Conservation (phyloP, 2,113 vertebrate species). For the Gambusia holbrooki region DNA sequence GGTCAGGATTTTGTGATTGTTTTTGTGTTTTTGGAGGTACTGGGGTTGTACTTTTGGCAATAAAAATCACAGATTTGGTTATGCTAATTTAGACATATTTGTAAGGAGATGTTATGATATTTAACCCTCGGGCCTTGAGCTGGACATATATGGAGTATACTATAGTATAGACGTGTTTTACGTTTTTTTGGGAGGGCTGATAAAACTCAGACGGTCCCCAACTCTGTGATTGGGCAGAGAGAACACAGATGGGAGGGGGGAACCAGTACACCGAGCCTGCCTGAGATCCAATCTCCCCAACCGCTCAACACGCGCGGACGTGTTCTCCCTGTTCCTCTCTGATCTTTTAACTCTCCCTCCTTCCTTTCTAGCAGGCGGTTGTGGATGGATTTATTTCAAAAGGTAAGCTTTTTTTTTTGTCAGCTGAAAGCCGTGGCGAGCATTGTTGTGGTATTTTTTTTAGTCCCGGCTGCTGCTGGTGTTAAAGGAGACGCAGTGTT, state of each 20-base stretch:
- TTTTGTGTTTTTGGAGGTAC: too few relatives aligned
- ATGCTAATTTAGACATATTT: too few relatives aligned
- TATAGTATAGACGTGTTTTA: background rate
- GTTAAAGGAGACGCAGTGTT: constrained; percentile 44
- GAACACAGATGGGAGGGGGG: constrained; percentile 27
- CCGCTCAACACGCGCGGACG: background rate
- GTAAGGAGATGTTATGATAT: too few relatives aligned
- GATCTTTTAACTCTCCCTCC: background rate
- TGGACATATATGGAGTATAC: too few relatives aligned
- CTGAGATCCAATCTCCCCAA: constrained; percentile 8
- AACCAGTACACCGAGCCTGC: constrained; percentile 9
- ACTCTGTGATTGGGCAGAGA: constrained; percentile 42
- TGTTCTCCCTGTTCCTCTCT: background rate
- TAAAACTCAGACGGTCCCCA: constrained; percentile 42
- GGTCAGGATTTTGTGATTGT: too few relatives aligned
- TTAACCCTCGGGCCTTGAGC: too few relatives aligned
- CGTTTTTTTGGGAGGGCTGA: background rate
- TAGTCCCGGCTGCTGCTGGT: background rate
- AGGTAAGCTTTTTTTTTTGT: constrained; percentile 34
- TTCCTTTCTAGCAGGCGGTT: background rate
- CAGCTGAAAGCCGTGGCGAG: background rate
- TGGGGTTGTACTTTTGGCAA: too few relatives aligned
- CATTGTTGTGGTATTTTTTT: background rate
- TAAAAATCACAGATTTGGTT: too few relatives aligned
- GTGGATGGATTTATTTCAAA: background rate